Evolutionary conservation across 2,888 invertebrate genomes (phyloP), one percentile per base, ranked within the genome.

Genomic region (Onchidella celtica): DNA sequence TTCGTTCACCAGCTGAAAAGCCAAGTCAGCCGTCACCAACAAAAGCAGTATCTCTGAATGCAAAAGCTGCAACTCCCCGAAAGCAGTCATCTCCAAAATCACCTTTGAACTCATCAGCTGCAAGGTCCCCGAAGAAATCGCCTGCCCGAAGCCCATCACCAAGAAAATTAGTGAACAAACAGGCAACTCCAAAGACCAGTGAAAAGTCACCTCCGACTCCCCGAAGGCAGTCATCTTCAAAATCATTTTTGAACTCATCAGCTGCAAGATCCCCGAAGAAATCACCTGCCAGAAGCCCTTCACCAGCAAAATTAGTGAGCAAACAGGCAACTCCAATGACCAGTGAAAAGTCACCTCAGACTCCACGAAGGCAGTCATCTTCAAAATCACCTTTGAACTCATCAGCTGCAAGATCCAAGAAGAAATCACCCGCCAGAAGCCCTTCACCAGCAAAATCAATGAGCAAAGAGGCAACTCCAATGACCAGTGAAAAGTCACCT

Each of bases 361-460:
- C 36, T 68, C 9, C 68, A 9, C 17, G n/a, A n/a, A n/a, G n/a
- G 4, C 47, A 65, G 24, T 3, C 29, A 3, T 78, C 40, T 3
- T n/a, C 36, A 29, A 32, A 24, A n/a, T 32, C 72, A 38, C 72
- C 63, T n/a, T 29, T 4, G n/a, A 59, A 27, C 17, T 29, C n/a
- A n/a, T n/a, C 47, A 21, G 11, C 61, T 61, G 29, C 63, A 14
- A 32, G 55, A 27, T 27, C 36, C 21, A 4, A 47, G 11, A 76
- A 1, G 0, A n/a, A 40, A 32, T n/a, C 69, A n/a, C 65, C 32
- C 40, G 29, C 57, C 24, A 72, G 55, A 66, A 55, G 32, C 63
- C 63, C 27, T 0, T 65, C 69, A 4, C 36, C 82, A 29, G 27
- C 68, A n/a, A 84, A 76, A 66, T 47, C 61, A 9, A n/a, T 69